These are phyloP conservation scores for Morphnarchus princeps DNA, from an alignment of 2,113 vertebrate genomes.

Conservation along the genomic window DNA sequence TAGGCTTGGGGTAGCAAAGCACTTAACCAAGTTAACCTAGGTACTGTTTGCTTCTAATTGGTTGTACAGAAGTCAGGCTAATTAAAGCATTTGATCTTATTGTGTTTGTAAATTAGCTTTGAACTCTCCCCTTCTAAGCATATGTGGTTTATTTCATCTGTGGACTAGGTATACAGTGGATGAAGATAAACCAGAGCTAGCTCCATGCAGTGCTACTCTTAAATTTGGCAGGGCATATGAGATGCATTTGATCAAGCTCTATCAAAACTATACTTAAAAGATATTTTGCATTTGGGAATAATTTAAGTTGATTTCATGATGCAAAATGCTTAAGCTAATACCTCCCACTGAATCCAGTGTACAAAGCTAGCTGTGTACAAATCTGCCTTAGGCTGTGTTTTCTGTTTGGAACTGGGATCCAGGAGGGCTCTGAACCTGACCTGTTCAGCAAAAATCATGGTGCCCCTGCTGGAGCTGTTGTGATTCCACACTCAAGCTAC, in stretches of 20 bases:
- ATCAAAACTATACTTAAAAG: not conserved
- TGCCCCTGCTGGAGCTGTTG: fast-evolving
- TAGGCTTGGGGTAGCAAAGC: not conserved
- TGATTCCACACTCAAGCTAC: not conserved
- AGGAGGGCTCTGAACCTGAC: not conserved
- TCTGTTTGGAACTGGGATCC: not conserved
- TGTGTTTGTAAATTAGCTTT: not conserved
- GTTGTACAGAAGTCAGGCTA: not conserved
- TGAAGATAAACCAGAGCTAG: not conserved
- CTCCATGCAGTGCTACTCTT: not conserved
- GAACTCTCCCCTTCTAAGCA: not conserved
- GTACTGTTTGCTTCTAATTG: not conserved
- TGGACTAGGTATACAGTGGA: not conserved
- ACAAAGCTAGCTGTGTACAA: not conserved
- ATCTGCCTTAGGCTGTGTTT: not conserved
- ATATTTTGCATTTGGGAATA: not conserved
- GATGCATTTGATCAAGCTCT: not conserved
- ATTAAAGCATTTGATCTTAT: not conserved
- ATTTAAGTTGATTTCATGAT: not conserved
- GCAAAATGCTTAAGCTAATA: not conserved
- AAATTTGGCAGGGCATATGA: not conserved
- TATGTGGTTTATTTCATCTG: not conserved
- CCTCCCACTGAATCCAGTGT: not conserved
- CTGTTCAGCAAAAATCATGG: not conserved
- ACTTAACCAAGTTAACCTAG: not conserved